Evolutionary conservation across 2,797 vertebrate species (phyloP), one percentile per base, ranked within the genome.

Genomic region (Acanthurus leucopareius): DNA sequence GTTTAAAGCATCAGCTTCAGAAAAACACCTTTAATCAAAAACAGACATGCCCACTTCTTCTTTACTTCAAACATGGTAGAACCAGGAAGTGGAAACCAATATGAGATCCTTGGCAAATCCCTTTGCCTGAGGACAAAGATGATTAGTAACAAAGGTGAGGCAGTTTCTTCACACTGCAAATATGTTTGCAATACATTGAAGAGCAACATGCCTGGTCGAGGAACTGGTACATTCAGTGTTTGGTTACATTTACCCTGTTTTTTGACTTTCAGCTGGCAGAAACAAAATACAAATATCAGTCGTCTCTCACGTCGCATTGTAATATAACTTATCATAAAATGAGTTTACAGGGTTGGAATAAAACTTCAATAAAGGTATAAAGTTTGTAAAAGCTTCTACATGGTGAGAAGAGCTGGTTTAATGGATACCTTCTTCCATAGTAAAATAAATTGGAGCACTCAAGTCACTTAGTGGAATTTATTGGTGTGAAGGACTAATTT

Each of bases 1-100:
- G 28, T 28, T 28, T 28, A 28, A 42, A 58, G 10, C 22, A 52
- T 5, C 7, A 45, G 3, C 16, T 48, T 42, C 3, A 48, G 13
- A 57, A 42, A 66, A 58, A 40, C 9, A 7, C 1, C 3, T 28
- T 52, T 51, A 0, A 72, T 51, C 0, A 45, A 45, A 68, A 45
- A 28, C 51, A 64, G 6, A 59, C 14, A 7, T 10, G 11, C 2
- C 2, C 10, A 5, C 7, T 3, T 7, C 66, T 16, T 0, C 10
- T 4, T 10, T 25, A 51, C 0, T 56, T 65, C 20, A 40, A 65
- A 78, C 44, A 78, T 75, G 77, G 71, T 67, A 38, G 2, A 81
- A 81, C 58, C 78, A 81, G 78, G 78, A 81, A 84, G 72, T 81
- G 65, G 44, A 60, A 56, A 70, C 15, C 40, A 17, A 4, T 1